phyloP scores from a whole-genome alignment of 2,888 invertebrate species.

The Hedychridium roseum region DNA sequence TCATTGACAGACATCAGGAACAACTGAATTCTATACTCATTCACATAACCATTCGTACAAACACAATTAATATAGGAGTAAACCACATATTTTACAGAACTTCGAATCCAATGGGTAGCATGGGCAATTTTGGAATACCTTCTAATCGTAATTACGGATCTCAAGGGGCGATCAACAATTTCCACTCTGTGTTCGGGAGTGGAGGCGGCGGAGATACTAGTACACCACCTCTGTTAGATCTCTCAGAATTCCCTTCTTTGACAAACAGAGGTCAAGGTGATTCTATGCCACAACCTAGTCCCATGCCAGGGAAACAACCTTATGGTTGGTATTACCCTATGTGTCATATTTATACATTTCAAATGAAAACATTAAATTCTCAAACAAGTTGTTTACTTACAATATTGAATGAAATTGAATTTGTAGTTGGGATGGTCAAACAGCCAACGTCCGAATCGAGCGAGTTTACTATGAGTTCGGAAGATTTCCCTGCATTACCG shows the following conservation, averaged over 20 bases:
- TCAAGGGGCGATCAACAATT: constrained; percentile 66
- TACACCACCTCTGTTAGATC: constrained; percentile 88
- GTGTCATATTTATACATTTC: not conserved
- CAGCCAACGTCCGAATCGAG: constrained; percentile 91
- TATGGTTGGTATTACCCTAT: constrained; percentile 79
- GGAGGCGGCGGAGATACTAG: constrained; percentile 75
- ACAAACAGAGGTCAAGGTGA: constrained; percentile 86
- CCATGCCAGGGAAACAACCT: constrained; percentile 91
- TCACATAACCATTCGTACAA: too few relatives aligned
- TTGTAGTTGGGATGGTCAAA: constrained; percentile 90
- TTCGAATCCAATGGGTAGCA: constrained; percentile 69
- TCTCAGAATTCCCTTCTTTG: constrained; percentile 91
- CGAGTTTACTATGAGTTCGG: constrained; percentile 97
- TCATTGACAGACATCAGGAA: too few relatives aligned
- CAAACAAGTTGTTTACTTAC: not conserved
- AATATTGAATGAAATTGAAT: constrained; percentile 6
- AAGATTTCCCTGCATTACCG: constrained; percentile 99
- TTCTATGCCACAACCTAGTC: constrained; percentile 80
- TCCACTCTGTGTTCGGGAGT: constrained; percentile 83
- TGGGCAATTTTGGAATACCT: constrained; percentile 73
- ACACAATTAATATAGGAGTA: too few relatives aligned
- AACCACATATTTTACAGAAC: constrained; percentile 61
- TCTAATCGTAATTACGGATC: constrained; percentile 67
- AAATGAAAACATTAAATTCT: not conserved
- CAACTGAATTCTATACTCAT: too few relatives aligned